These are phyloP conservation scores for Pseudochirops corinnae DNA, from an alignment of 2,797 vertebrate genomes.

Conservation along the genomic window DNA sequence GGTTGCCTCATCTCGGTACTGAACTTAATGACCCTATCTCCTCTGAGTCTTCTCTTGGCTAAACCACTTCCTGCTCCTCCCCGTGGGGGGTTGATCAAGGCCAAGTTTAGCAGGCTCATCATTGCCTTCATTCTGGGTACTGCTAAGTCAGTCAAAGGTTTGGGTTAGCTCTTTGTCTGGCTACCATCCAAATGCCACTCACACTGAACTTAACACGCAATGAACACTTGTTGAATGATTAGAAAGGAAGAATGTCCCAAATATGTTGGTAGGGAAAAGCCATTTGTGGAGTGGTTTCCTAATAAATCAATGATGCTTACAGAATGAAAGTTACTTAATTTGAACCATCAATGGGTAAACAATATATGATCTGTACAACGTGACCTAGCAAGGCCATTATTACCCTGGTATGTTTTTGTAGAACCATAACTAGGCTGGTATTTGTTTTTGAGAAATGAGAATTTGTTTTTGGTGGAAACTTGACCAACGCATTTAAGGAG, in stretches of 20 bases:
- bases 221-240: background rate
- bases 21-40: background rate
- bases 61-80: background rate
- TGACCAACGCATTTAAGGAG: slow-evolving; percentile 42
- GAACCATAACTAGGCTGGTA: background rate
- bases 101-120: background rate
- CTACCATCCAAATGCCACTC: background rate
- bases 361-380: background rate
- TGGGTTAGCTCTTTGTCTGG: background rate
- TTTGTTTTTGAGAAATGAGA: slow-evolving; percentile 22
- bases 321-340: background rate
- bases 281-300: slow-evolving; percentile 13
- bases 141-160: background rate
- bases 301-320: background rate
- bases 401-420: slow-evolving; percentile 32
- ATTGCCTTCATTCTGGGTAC: background rate
- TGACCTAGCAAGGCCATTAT: slow-evolving; percentile 32
- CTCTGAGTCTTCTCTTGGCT: background rate
- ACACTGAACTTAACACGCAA: background rate
- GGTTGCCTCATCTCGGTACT: background rate
- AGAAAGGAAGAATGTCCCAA: background rate
- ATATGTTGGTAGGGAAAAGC: background rate
- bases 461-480: slow-evolving; percentile 20
- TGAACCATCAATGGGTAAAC: background rate
- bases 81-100: background rate